Base-by-base conservation (phyloP, 2,888 invertebrate species). In the Synanthedon vespiformis region DNA sequence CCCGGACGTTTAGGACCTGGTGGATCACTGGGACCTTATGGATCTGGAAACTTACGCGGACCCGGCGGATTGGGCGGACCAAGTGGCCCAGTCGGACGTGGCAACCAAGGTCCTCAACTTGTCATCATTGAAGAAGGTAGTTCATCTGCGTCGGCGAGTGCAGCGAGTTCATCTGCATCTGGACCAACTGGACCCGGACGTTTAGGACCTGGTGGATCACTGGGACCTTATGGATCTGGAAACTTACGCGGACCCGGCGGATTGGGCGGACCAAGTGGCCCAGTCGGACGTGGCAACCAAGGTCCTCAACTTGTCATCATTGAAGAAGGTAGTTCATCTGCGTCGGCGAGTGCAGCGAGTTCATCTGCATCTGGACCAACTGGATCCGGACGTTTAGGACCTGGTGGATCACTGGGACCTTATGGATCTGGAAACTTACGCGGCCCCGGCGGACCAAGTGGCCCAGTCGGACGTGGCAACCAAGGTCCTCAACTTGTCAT, bases 91-190 rank as follows among this genome's bases (percentile, higher is more conserved):
- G 0, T 22, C 2, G 27, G 49, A 49, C 18, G 40, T 49, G 14
- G 49, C 14, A 40, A 44, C 48, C 34, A 50, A 48, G 14, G 41
- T 27, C 49, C 55, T 2, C 54, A 53, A 48, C 52, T 58, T 27
- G 49, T 57, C 13, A 40, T 60, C 10, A 53, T 60, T 18, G 59
- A 58, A 48, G 54, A 58, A 47, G 52, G 22, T 22, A 1, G 40
- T 16, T 49, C 52, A 40, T 47, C 55, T 13, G 48, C 54, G 41
- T 40, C 54, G 12, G 44, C 40, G 4, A n/a, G 1, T n/a, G 41
- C 41, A 41, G 41, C 1, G 12, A 41, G 41, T 41, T 12, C 22
- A 22, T 22, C 22, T 22, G 4, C 4, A 22, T 22, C 22, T 22
- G 22, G 22, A 22, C 4, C 0, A 4, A 1, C 22, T 22, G 22